phyloP scores from a whole-genome alignment of 2,113 vertebrate genomes.

The Pheucticus melanocephalus region DNA sequence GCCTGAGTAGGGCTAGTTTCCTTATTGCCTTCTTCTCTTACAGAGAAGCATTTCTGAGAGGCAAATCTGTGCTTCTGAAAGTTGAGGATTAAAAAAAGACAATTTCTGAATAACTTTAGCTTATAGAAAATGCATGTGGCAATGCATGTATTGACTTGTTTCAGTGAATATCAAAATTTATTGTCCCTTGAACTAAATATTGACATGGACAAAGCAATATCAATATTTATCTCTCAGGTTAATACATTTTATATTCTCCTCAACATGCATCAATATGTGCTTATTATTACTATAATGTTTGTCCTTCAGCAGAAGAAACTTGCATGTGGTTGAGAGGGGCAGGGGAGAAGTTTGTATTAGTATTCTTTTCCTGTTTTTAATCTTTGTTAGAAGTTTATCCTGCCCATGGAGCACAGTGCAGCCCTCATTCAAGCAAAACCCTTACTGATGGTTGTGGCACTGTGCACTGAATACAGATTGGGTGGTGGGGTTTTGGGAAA shows the following conservation, averaged over 20 bases:
- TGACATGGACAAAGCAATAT: slow-evolving; percentile 43
- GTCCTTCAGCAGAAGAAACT: slow-evolving; percentile 45
- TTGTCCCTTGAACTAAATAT: slow-evolving; percentile 54
- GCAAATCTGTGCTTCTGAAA: background rate
- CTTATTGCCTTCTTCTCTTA: background rate
- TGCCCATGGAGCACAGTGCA: background rate
- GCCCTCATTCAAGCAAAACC: background rate
- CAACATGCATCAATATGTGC: slow-evolving; percentile 47
- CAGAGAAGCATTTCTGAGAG: background rate
- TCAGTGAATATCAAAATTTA: slow-evolving; percentile 38
- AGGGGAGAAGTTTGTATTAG: background rate
- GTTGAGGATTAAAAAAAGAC: background rate
- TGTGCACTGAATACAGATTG: background rate
- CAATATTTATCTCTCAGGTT: slow-evolving; percentile 61
- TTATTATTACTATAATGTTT: slow-evolving; percentile 40
- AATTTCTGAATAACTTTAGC: background rate
- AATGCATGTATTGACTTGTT: background rate
- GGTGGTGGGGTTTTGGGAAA: background rate
- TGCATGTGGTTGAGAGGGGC: background rate
- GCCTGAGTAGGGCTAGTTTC: background rate
- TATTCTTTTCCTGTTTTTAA: background rate
- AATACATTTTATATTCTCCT: slow-evolving; percentile 46
- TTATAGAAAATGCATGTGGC: background rate
- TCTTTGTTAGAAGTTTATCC: background rate
- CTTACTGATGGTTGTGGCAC: background rate